Conservation (phyloP, 2,888 invertebrate species). For the Euplagia quadripunctaria region DNA sequence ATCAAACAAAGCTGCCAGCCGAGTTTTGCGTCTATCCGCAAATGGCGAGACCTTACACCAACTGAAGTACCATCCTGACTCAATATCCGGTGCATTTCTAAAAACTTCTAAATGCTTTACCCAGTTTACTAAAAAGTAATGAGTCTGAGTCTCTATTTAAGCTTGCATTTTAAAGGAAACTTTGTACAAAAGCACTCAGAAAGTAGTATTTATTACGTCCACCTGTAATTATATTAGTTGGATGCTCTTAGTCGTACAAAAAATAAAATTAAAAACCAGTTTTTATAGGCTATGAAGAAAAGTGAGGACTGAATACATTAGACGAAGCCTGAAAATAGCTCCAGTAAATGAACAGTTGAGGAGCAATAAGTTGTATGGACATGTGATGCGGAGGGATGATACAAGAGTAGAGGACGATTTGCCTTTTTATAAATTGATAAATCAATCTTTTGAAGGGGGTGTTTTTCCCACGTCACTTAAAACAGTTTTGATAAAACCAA, state of each 20-base stretch:
- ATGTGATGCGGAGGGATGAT: too few relatives aligned
- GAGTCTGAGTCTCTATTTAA: neutral
- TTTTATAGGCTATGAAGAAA: too few relatives aligned
- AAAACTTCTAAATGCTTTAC: neutral
- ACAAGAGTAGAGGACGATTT: too few relatives aligned
- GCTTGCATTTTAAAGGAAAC: slow-evolving; percentile 6
- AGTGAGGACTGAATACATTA: too few relatives aligned
- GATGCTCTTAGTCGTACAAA: neutral
- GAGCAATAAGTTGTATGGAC: too few relatives aligned
- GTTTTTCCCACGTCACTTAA: too few relatives aligned
- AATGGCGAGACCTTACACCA: neutral
- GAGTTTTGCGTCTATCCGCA: neutral
- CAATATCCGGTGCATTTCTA: neutral
- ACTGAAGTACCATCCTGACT: neutral
- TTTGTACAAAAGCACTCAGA: slow-evolving; percentile 10
- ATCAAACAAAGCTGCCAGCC: neutral
- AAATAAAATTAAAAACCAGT: too few relatives aligned
- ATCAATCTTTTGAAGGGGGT: too few relatives aligned
- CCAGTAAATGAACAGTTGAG: too few relatives aligned
- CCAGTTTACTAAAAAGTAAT: slow-evolving; percentile 4
- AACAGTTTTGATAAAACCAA: too few relatives aligned
- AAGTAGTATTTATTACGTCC: slow-evolving; percentile 1
- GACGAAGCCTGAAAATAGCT: too few relatives aligned
- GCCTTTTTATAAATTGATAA: too few relatives aligned
- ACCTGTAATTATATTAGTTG: slow-evolving; percentile 10